Conservation (phyloP, 2,113 vertebrate species). For the Corythaixoides concolor region DNA sequence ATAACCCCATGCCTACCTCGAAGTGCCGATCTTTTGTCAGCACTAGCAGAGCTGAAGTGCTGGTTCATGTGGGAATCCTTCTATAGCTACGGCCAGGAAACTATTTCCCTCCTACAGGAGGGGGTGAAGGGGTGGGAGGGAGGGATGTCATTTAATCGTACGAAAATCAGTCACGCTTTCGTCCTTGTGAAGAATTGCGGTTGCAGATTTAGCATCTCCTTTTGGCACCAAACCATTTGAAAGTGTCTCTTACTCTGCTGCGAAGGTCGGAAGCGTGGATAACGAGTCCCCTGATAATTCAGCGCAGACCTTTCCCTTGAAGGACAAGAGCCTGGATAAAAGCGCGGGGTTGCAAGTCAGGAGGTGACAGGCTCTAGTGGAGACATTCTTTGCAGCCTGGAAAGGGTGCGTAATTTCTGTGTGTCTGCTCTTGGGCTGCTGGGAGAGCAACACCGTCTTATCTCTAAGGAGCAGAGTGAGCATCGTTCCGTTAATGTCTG, state of each 20-base stretch:
- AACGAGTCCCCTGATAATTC: neutral
- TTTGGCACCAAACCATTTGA: neutral
- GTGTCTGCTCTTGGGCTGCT: neutral
- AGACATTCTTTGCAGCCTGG: neutral
- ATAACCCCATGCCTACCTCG: neutral
- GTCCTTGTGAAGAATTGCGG: neutral
- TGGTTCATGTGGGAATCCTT: neutral
- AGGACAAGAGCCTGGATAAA: neutral
- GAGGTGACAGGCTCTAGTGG: neutral
- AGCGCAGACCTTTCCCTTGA: neutral
- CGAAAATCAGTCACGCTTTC: neutral
- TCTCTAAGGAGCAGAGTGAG: neutral
- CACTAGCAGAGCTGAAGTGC: neutral
- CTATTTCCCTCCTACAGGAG: neutral
- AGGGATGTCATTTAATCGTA: neutral
- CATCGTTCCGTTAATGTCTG: neutral
- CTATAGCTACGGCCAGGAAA: rapidly evolving
- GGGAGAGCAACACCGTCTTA: neutral
- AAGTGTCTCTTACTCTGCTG: neutral
- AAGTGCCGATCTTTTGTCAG: neutral
- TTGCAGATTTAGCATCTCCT: neutral
- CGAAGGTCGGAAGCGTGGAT: neutral
- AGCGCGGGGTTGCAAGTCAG: neutral
- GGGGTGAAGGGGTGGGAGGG: neutral
- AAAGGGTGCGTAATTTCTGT: neutral